A percentile compares a stretch with the other conserved stretches of the same genome.
Evolutionary conservation across 2,888 invertebrate genomes (phyloP).

Genomic region (Hirudinaria manillensis): DNA sequence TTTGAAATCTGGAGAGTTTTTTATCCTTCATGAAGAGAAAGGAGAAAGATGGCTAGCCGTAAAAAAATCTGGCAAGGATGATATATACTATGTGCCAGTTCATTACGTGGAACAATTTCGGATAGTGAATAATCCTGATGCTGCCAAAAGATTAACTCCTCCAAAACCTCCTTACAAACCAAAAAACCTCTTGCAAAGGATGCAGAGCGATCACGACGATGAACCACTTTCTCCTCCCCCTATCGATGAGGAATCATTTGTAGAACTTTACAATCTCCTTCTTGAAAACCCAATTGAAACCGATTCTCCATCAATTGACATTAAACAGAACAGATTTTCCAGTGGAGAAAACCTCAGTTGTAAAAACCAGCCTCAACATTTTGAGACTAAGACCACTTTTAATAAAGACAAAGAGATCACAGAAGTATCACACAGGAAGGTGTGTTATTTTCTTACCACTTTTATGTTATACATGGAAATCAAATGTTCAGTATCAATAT

Average conservation of each 20-base stretch:
- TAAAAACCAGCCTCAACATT: too few relatives aligned
- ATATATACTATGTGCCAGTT: slow-evolving; percentile 18
- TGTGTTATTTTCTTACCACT: too few relatives aligned
- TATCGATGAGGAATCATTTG: background rate
- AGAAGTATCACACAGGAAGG: too few relatives aligned
- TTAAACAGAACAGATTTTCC: too few relatives aligned
- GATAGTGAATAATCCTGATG: background rate
- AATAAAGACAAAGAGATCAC: too few relatives aligned
- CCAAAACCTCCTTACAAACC: slow-evolving; percentile 25
- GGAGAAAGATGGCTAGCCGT: slow-evolving; percentile 12
- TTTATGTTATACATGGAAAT: too few relatives aligned
- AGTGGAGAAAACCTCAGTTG: too few relatives aligned
- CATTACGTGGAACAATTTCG: slow-evolving; percentile 4
- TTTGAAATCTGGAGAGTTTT: slow-evolving; percentile 19
- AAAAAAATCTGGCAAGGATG: background rate
- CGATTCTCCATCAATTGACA: too few relatives aligned
- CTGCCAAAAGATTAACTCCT: slow-evolving; percentile 2
- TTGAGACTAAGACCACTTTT: too few relatives aligned
- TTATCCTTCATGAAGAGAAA: slow-evolving; percentile 15
- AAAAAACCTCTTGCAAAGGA: slow-evolving; percentile 20
- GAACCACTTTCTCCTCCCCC: slow-evolving; percentile 18
- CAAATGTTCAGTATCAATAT: too few relatives aligned
- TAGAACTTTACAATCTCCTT: slow-evolving; percentile 18
- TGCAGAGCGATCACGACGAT: slow-evolving; percentile 13
- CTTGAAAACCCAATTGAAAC: background rate